Evolutionary conservation across 2,113 vertebrate genomes (phyloP), one percentile per base, ranked within the genome.

Genomic region (Nasalis larvatus): DNA sequence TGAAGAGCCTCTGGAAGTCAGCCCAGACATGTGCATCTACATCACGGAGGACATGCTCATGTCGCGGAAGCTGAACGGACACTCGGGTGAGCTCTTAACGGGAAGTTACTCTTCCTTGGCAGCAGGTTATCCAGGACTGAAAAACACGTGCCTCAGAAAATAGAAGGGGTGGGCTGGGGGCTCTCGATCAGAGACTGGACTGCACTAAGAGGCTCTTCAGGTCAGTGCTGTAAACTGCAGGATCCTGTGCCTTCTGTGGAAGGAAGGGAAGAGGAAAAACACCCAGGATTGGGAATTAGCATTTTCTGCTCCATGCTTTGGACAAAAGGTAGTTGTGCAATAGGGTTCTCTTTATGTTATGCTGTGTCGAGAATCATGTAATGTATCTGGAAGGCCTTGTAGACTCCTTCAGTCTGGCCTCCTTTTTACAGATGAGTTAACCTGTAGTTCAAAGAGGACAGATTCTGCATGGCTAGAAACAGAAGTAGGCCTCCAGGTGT

Each of bases 21-120:
- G 98, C 97, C 99, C 99, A 0, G 99, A 99, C 90, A 98, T 99
- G 98, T 99, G 99, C 10, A 99, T 99, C 98, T 99, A 99, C 97
- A 99, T 99, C 98, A 99, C 99, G 0, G 99, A 99, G 98, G 99
- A 99, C 98, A 99, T 99, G 99, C 98, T 99, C 96, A 98, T 99
- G 42, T 99, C 99, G 0, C 99, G 99, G 97, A 99, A 99, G 98
- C 99, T 99, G 96, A 99, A 99, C 0, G 99, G 99, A 89, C 99
- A 99, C 98, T 99, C 99, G 1, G 99, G 99, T 99, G 98, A 98
- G 98, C 0, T 66, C 80, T 27, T 0, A 0, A 0, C 0, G 8
- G 94, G n/a, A 56, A 6, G 68, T 60, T 17, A 8, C 52, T 21
- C 35, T 47, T 35, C 25, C 27, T 10, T 7, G 5, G n/a, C 0